These are phyloP conservation scores for Isoperla grammatica DNA, from an alignment of 2,888 invertebrate species.

Conservation along the genomic window DNA sequence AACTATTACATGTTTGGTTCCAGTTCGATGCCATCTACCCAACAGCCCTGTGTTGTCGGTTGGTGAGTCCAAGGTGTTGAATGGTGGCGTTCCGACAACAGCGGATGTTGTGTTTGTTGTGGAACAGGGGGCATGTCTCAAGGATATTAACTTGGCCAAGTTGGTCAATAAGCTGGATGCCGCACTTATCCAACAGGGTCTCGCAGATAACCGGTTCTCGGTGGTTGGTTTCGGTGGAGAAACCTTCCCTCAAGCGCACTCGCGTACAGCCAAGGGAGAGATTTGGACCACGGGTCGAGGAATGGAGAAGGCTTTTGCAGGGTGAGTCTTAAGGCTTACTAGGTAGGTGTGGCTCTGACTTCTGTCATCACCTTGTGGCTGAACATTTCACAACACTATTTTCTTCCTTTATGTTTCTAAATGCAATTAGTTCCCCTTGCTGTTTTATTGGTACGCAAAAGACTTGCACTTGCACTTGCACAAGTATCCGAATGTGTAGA, in stretches of 20 bases:
- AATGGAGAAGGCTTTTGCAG: slow-evolving; percentile 30
- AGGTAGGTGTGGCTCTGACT: background rate
- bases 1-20: slow-evolving; percentile 10
- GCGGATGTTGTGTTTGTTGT: slow-evolving; percentile 49
- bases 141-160: slow-evolving; percentile 33
- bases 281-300: slow-evolving; percentile 35
- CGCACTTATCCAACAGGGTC: slow-evolving; percentile 36
- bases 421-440: too few relatives aligned
- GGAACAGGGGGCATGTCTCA: slow-evolving; percentile 43
- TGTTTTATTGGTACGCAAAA: too few relatives aligned
- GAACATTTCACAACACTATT: too few relatives aligned
- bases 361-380: background rate
- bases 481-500: too few relatives aligned
- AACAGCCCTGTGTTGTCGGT: slow-evolving; percentile 37
- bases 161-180: slow-evolving; percentile 34
- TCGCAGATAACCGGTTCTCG: slow-evolving; percentile 43
- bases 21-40: slow-evolving; percentile 39
- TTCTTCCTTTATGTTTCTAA: too few relatives aligned
- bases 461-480: too few relatives aligned
- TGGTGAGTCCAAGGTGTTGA: slow-evolving; percentile 37
- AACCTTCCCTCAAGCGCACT: slow-evolving; percentile 38
- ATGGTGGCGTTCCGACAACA: slow-evolving; percentile 37
- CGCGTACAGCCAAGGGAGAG: slow-evolving; percentile 41
- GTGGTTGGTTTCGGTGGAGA: slow-evolving; percentile 44
- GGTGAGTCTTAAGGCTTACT: slow-evolving; percentile 26